Evolutionary conservation across 2,888 invertebrate species (phyloP).

Genomic region (Drosophila macrospina): DNA sequence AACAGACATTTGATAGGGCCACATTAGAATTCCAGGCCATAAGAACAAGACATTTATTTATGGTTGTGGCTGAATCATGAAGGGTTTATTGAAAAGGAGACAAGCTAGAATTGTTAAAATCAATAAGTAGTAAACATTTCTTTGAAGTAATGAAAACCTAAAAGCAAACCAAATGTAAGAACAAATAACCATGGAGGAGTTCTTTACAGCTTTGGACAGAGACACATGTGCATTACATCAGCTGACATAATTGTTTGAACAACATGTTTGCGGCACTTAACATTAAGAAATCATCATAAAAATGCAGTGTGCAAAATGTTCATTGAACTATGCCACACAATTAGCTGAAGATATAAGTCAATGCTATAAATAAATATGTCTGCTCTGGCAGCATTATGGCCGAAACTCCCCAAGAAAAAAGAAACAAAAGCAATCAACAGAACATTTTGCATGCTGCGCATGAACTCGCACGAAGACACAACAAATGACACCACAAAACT

Average conservation of each 20-base stretch:
- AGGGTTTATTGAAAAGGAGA: slow-evolving; percentile 23
- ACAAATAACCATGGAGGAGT: neutral
- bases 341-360: slow-evolving; percentile 31
- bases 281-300: slow-evolving; percentile 2
- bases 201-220: neutral
- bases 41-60: slow-evolving; percentile 43
- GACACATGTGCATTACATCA: neutral
- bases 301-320: slow-evolving; percentile 12
- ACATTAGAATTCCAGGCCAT: slow-evolving; percentile 35
- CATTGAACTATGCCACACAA: slow-evolving; percentile 19
- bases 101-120: neutral
- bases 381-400: slow-evolving; percentile 18
- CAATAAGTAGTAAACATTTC: no score
- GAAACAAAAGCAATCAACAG: slow-evolving; percentile 11
- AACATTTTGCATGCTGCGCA: slow-evolving; percentile 69
- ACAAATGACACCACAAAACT: slow-evolving; percentile 68
- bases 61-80: slow-evolving; percentile 23
- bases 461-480: slow-evolving; percentile 55
- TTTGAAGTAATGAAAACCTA: no score
- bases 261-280: neutral
- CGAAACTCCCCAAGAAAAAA: slow-evolving; percentile 9
- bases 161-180: neutral
- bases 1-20: slow-evolving; percentile 11
- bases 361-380: slow-evolving; percentile 30
- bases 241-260: slow-evolving; percentile 1